Base-by-base conservation (phyloP, 1,140 invertebrate species). In the Zaprionus taronus region DNA sequence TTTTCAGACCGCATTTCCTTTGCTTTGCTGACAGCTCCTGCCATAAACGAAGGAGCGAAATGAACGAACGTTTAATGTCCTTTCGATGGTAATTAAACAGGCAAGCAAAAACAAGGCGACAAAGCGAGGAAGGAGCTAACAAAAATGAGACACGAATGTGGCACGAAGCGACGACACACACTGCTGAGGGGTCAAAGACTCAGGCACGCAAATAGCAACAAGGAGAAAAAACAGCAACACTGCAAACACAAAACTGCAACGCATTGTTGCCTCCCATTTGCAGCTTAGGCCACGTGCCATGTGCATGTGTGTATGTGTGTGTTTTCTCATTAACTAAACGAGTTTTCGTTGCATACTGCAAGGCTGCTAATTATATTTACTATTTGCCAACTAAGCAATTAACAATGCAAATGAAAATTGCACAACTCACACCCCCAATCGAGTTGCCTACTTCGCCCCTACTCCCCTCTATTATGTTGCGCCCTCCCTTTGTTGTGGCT, bases 1-100 rank as follows among this genome's bases (percentile, higher is more conserved):
- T 76, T 85, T 80, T 64, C 61, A 53, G 60, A 36, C 36, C 58
- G 65, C 64, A 72, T 83, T 87, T 89, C 64, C 81, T 69, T 57
- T 69, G 15, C 65, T 20, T 51, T 47, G 65, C 61, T 66, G 47
- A 41, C 62, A 44, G 64, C 28, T 31, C 14, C 5, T 49, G 66
- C 80, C 80, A 72, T 73, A 65, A 79, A 71, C 36, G 38, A 67
- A 36, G 6, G 41, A 41, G 6, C 5, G 36, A 14, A 38, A 28
- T 15, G 38, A n/a, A 41, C 14, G 15, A 44, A 44, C 53, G 60
- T 63, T 70, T 77, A 83, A 83, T 73, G 83, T 67, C 56, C 79
- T 72, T 72, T 75, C 80, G 58, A 83, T 83, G 80, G 80, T 87
- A 83, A 85, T 85, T 85, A 87, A 86, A 82, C 22, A 47, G 41